Evolutionary conservation across 2,888 invertebrate species (phyloP), one percentile per base, ranked within the genome.

Genomic region (Caenorhabditis uteleia): DNA sequence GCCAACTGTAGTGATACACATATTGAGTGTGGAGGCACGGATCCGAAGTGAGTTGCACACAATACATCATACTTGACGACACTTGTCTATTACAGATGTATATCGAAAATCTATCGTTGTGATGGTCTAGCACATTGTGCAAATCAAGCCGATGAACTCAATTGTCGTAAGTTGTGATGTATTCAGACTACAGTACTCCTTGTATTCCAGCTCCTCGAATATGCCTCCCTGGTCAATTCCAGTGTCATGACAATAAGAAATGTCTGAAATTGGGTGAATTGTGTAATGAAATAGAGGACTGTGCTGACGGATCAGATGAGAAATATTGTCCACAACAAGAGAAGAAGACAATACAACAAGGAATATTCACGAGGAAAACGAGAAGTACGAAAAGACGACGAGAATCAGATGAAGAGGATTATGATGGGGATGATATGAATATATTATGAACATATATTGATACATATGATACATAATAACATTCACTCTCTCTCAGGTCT

Each of bases 221-320:
- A 68, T 95, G 95, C 83, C 88, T 91, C 18, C 89, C 91, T 0
- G 93, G 93, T 8, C 90, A 91, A 29, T 95, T 93, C 89, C 95
- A 95, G 80, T 95, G 95, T 82, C 89, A 89, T 67, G 94, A 93
- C 83, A 90, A 89, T 8, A 91, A 91, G 21, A 72, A 74, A 36
- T 79, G 79, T 39, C 53, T 77, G 6, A 47, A 67, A 16, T 67
- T 69, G 4, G 67, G 65, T 5, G 62, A 64, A n/a, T 55, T 78
- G 2, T 79, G 79, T 47, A 72, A 79, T 59, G 74, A 74, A 29
- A 60, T 56, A 3, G 36, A 54, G 26, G 73, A 79, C 25, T 79
- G 79, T 50, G 62, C 60, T 16, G 79, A 79, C 48, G 38, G 56
- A 18, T 74, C 75, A 5, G 79, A 79, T 49, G 79, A 79, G 53